Evolutionary conservation across 2,888 invertebrate species (phyloP).

Genomic region (Cyclophora albipunctata): DNA sequence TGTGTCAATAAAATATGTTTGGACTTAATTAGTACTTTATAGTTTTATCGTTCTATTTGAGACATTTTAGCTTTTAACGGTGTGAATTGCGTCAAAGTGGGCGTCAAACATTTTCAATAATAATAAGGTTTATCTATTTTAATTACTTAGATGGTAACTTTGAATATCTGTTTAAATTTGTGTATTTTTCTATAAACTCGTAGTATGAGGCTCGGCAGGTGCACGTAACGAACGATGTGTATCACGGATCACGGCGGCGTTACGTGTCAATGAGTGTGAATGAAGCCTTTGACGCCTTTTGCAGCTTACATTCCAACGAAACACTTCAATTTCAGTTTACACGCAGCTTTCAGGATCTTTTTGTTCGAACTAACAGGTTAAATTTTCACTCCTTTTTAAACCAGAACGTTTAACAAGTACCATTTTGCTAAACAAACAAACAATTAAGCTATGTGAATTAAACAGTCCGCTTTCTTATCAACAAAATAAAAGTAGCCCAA

Average conservation of each 20-base stretch:
- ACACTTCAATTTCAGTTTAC: conserved; percentile 59
- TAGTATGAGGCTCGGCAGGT: background rate
- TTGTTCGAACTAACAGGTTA: background rate
- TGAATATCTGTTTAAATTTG: too few species aligned
- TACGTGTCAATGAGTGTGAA: conserved; percentile 57
- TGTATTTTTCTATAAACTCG: too few species aligned
- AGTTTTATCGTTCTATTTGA: background rate
- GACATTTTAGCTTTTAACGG: too few species aligned
- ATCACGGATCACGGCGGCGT: conserved; percentile 34
- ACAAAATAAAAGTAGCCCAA: conserved; percentile 19
- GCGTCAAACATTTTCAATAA: too few species aligned
- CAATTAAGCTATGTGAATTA: background rate
- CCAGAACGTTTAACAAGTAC: background rate
- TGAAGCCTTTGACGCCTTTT: conserved; percentile 68
- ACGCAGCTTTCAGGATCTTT: conserved; percentile 23
- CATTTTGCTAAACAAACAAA: background rate
- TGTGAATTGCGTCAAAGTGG: too few species aligned
- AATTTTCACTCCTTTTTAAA: background rate
- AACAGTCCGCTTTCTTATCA: conserved; percentile 8
- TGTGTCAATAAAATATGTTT: too few species aligned
- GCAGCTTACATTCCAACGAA: conserved; percentile 49
- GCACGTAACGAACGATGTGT: conserved; percentile 1
- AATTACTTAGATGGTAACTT: too few species aligned
- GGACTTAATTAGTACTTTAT: background rate
- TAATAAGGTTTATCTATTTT: too few species aligned